phyloP scores from a whole-genome alignment of 2,888 invertebrate species.

The Agriopis leucophaearia region DNA sequence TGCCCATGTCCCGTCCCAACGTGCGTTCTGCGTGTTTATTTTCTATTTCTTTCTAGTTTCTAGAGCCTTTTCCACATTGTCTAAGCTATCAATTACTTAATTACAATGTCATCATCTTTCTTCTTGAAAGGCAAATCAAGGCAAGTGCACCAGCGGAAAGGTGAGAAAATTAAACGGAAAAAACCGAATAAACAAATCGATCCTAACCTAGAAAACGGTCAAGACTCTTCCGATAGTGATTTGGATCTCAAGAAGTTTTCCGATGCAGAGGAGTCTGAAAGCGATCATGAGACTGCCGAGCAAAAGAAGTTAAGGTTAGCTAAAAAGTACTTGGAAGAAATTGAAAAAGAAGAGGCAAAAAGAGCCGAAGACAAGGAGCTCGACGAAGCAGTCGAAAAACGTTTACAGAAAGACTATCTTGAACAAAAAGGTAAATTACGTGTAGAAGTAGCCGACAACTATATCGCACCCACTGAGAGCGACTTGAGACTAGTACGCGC shows the following conservation, averaged over 20 bases:
- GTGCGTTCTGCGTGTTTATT: slow-evolving; percentile 22
- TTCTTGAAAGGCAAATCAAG: slow-evolving; percentile 87
- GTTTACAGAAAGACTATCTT: slow-evolving; percentile 94
- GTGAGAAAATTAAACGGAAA: slow-evolving; percentile 74
- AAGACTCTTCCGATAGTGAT: slow-evolving; percentile 89
- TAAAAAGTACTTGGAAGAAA: slow-evolving; percentile 95
- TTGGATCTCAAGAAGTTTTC: slow-evolving; percentile 87
- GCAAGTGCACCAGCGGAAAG: slow-evolving; percentile 84
- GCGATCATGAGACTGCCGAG: slow-evolving; percentile 93
- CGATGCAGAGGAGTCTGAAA: slow-evolving; percentile 82
- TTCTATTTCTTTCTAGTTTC: not conserved
- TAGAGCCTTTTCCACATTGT: not conserved
- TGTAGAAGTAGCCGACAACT: slow-evolving; percentile 89
- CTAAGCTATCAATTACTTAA: not conserved
- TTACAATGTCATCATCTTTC: slow-evolving; percentile 86
- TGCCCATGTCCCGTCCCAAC: too few relatives aligned
- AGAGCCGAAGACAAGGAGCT: slow-evolving; percentile 88
- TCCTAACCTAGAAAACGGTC: slow-evolving; percentile 82
- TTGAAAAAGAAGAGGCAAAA: slow-evolving; percentile 92
- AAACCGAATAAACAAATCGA: slow-evolving; percentile 69
- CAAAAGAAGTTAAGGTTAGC: slow-evolving; percentile 96
- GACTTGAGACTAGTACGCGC: slow-evolving; percentile 87
- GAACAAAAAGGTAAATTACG: slow-evolving; percentile 94
- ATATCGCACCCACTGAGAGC: slow-evolving; percentile 61
- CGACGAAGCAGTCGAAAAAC: slow-evolving; percentile 89